Conservation (phyloP, 2,797 vertebrate genomes). For the Squalus acanthias region DNA sequence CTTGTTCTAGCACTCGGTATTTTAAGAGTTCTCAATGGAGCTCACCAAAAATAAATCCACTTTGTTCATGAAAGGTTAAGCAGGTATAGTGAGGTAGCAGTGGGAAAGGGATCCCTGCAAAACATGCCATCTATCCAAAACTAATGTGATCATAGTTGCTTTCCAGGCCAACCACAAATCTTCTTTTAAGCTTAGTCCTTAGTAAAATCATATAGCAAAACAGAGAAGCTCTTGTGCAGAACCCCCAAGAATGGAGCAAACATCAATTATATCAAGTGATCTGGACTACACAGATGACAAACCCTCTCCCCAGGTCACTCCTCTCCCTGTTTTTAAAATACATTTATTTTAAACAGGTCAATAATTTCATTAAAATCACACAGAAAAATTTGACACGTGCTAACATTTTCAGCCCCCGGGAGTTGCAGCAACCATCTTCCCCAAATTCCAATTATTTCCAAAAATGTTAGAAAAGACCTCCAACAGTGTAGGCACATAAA, state of each 20-base stretch:
- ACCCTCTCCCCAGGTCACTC: neutral
- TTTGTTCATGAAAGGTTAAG: neutral
- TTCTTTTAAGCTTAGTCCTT: neutral
- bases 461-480: neutral
- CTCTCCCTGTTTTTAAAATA: neutral
- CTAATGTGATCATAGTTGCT: neutral
- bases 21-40: neutral
- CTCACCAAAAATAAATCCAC: too few species aligned
- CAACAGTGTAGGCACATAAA: neutral
- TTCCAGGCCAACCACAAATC: neutral
- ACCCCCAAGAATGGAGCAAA: neutral
- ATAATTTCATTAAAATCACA: neutral
- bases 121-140: neutral
- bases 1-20: neutral
- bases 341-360: neutral
- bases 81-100: neutral
- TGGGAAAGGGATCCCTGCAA: neutral
- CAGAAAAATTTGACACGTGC: neutral
- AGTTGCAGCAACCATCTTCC: neutral
- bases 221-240: neutral
- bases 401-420: neutral
- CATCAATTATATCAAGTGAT: neutral
- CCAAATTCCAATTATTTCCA: neutral
- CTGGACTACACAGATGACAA: neutral
- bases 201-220: neutral